Conservation (phyloP, 2,888 invertebrate genomes). For the Octodonta nipae region DNA sequence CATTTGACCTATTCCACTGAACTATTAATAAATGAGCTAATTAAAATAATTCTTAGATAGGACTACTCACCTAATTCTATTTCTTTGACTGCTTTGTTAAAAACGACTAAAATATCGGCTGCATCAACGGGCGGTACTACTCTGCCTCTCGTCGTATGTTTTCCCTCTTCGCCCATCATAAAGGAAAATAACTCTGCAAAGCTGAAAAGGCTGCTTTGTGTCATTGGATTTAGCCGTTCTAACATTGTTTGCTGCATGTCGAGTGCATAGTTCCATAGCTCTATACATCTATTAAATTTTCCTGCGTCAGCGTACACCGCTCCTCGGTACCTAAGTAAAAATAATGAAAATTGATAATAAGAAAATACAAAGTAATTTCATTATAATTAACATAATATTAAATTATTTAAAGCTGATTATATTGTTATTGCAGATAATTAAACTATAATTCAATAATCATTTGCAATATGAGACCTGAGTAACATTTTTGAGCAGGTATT, state of each 20-base stretch:
- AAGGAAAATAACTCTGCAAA: slow-evolving; percentile 91
- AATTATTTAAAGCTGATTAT: no score
- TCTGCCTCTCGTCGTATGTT: slow-evolving; percentile 38
- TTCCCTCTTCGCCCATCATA: slow-evolving; percentile 79
- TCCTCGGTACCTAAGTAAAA: slow-evolving; percentile 15
- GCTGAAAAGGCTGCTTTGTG: slow-evolving; percentile 83
- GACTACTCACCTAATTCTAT: slow-evolving; percentile 44
- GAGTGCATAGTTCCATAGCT: slow-evolving; percentile 91
- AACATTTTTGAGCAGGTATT: no score
- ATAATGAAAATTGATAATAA: no score
- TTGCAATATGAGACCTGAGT: no score
- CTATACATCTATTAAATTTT: slow-evolving; percentile 81
- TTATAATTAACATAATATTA: no score
- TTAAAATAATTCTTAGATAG: no score
- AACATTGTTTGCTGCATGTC: slow-evolving; percentile 91
- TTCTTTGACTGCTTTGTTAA: slow-evolving; percentile 67
- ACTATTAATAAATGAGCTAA: no score
- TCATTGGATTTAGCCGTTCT: slow-evolving; percentile 86
- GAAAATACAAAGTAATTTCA: no score
- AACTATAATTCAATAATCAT: no score
- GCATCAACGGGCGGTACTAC: slow-evolving; percentile 66
- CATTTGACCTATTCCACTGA: no score
- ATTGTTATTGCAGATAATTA: no score
- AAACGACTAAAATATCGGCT: slow-evolving; percentile 69
- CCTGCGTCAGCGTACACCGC: slow-evolving; percentile 80